phyloP scores from a whole-genome alignment of 1,140 invertebrate genomes.

The Temnothorax longispinosus region DNA sequence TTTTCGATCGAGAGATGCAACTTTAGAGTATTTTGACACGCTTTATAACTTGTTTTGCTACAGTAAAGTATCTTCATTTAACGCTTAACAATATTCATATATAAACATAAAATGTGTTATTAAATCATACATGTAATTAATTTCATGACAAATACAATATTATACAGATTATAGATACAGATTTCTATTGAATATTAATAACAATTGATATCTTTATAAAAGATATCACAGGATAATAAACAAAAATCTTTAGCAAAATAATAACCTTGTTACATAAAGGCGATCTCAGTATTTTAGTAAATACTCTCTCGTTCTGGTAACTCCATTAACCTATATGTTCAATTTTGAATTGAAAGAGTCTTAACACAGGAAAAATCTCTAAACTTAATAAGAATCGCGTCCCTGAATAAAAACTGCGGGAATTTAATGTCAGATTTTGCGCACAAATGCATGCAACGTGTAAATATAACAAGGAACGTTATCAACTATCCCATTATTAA shows the following conservation, averaged over 20 bases:
- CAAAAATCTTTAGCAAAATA: background rate
- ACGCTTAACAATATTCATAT: slow-evolving; percentile 3
- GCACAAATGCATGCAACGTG: slow-evolving; percentile 20
- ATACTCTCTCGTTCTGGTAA: too few species aligned
- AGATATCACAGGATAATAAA: background rate
- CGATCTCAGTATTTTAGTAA: slow-evolving; percentile 3
- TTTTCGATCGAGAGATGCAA: slow-evolving; percentile 10
- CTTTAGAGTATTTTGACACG: background rate
- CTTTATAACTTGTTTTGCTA: background rate
- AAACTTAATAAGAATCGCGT: slow-evolving; percentile 44
- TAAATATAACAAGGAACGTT: background rate
- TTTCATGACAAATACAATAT: background rate
- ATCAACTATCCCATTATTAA: slow-evolving; percentile 43
- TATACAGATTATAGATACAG: background rate
- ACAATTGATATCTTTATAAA: background rate
- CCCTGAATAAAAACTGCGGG: background rate
- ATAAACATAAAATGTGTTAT: background rate
- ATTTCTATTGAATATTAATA: too few species aligned
- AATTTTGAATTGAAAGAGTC: slow-evolving; percentile 37
- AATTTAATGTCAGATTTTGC: background rate
- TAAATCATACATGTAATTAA: slow-evolving; percentile 17
- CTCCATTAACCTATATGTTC: too few species aligned
- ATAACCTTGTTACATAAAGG: slow-evolving; percentile 41
- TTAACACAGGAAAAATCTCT: slow-evolving; percentile 56
- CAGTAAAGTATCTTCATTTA: slow-evolving; percentile 4